Percentiles rank a stretch among this genome's conserved stretches.
phyloP scores from a whole-genome alignment of 2,888 invertebrate genomes.

The Agrotis ipsilon region DNA sequence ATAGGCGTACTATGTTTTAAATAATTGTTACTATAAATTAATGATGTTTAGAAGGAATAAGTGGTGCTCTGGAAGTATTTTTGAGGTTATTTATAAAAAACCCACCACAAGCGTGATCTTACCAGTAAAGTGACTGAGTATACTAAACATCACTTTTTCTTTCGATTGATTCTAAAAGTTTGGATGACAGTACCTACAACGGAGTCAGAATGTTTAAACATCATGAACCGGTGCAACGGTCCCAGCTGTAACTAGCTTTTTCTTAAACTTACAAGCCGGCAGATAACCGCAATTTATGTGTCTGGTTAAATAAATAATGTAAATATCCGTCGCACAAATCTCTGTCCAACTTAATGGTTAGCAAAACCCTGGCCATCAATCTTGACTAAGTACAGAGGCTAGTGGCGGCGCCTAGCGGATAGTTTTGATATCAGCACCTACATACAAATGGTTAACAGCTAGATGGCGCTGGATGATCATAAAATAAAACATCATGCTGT shows the following conservation, averaged over 20 bases:
- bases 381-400: constrained; percentile 21
- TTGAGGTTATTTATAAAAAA: too few relatives aligned
- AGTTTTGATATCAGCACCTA: constrained; percentile 7
- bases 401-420: constrained; percentile 38
- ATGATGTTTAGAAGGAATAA: too few relatives aligned
- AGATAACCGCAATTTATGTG: constrained; percentile 49
- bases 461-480: constrained; percentile 43
- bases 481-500: constrained; percentile 41
- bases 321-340: constrained; percentile 58
- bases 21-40: not conserved
- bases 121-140: not conserved
- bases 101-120: not conserved
- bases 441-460: constrained; percentile 14
- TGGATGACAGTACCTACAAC: not conserved
- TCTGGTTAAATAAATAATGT: constrained; percentile 56
- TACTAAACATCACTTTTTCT: not conserved
- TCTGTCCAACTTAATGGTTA: constrained; percentile 54
- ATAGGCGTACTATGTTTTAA: not conserved
- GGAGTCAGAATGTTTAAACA: not conserved
- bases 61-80: not conserved
- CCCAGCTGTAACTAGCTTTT: constrained; percentile 16
- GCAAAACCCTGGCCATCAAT: constrained; percentile 57
- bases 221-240: not conserved
- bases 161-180: not conserved
- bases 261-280: constrained; percentile 28